Evolutionary conservation across 1,140 invertebrate genomes (phyloP), one percentile per base, ranked within the genome.

Genomic region (Gonioctena quinquepunctata): DNA sequence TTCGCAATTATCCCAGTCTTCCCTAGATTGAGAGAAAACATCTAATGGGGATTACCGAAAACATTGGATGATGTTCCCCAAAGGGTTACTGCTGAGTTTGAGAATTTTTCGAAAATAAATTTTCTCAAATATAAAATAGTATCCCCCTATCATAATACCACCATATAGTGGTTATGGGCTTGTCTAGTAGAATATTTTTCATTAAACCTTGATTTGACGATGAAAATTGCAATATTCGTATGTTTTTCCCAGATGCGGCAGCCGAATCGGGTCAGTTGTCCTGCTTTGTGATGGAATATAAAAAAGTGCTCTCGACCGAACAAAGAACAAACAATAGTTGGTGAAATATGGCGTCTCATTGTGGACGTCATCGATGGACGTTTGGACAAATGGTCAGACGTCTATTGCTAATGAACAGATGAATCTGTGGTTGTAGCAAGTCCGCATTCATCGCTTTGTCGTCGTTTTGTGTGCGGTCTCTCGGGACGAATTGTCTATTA

Each of bases 301-400:
- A 56, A 56, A 56, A 56, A 56, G n/a, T 7, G 11, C 52, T 23
- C 3, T 56, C 22, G 21, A 19, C 13, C 3, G 16, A 56, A 56
- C 52, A 56, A 56, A 56, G 21, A 19, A 19, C 11, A 2, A 56
- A 56, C 52, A 56, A 56, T 56, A 56, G n/a, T 23, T n/a, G 11
- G 52, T 56, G 52, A 56, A 56, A 56, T 56, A 56, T 21, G 16
- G 13, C 13, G 52, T 56, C 52, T 56, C 52, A 56, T 56, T 56
- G 16, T 18, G 52, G 52, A 42, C 52, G 16, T 23, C 22, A 23
- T 56, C 52, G 52, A 56, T 13, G 52, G 22, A 56, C 16, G 18
- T 19, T 56, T 23, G n/a, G 22, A 56, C 52, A 8, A 56, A 56
- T 23, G 16, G 52, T 56, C 21, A 23, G 52, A 19, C 52, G 21